Conservation (phyloP, 2,113 vertebrate species). For the Rhabdornis inornatus region DNA sequence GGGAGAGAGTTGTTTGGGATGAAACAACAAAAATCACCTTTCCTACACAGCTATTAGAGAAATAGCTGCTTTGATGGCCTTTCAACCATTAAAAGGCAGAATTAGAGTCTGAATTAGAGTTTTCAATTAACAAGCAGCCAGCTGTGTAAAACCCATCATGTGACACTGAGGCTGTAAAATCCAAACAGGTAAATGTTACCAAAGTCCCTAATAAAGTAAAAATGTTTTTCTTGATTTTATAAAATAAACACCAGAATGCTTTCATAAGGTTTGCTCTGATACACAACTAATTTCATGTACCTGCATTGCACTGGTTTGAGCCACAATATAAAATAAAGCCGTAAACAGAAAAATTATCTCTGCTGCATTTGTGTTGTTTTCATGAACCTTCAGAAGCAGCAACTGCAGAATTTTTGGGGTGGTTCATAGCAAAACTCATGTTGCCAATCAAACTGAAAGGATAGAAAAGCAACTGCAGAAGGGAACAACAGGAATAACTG, state of each 20-base stretch:
- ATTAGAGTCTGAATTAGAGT: slow-evolving; percentile 16
- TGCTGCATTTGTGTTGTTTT: not conserved
- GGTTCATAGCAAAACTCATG: not conserved
- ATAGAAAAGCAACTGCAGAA: not conserved
- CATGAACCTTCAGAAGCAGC: not conserved
- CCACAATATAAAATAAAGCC: not conserved
- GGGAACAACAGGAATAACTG: not conserved
- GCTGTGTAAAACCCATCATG: not conserved
- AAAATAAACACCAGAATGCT: not conserved
- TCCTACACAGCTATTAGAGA: not conserved
- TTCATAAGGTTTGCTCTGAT: not conserved
- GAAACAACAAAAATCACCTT: not conserved
- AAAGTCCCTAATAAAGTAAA: not conserved
- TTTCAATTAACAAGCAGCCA: slow-evolving; percentile 48
- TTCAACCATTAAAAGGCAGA: slow-evolving; percentile 8
- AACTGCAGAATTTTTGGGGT: not conserved
- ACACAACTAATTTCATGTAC: not conserved
- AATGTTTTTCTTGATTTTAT: not conserved
- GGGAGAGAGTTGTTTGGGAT: not conserved
- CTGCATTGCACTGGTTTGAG: not conserved
- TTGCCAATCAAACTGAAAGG: slow-evolving; percentile 10
- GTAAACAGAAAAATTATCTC: not conserved
- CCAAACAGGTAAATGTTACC: not conserved
- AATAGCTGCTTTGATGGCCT: slow-evolving; percentile 8
- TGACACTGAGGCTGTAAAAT: not conserved